Evolutionary conservation across 1,140 invertebrate species (phyloP).

Genomic region (Zaprionus tsacasi): DNA sequence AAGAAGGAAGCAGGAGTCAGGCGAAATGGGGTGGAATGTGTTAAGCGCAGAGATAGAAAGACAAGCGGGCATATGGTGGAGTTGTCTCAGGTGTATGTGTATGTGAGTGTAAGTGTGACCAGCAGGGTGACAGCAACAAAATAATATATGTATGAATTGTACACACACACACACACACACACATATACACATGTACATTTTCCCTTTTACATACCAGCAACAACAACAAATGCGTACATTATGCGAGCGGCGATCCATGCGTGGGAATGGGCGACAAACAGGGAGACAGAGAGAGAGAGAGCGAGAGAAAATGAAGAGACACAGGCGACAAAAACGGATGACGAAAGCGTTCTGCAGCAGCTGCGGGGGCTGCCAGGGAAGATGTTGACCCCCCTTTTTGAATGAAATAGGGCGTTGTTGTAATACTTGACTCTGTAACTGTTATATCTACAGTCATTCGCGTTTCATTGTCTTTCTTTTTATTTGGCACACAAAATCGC

Average conservation of each 20-base stretch:
- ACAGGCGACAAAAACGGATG: conserved; percentile 49
- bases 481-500: conserved; percentile 73
- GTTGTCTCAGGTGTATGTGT: conserved; percentile 71
- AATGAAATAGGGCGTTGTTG: conserved; percentile 57
- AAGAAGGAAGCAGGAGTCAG: conserved; percentile 15
- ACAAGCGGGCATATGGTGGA: conserved; percentile 68
- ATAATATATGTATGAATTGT: conserved; percentile 27
- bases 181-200: conserved; percentile 32
- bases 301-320: conserved; percentile 16
- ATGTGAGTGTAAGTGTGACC: conserved; percentile 31
- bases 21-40: conserved; percentile 76
- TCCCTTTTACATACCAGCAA: conserved; percentile 58
- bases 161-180: neutral
- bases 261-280: conserved; percentile 50
- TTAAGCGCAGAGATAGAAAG: conserved; percentile 54
- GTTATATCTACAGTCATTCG: conserved; percentile 46
- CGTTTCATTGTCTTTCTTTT: conserved; percentile 48
- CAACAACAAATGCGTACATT: conserved; percentile 60
- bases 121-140: conserved; percentile 69
- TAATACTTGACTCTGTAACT: conserved; percentile 43
- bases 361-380: conserved; percentile 30
- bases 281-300: conserved; percentile 6
- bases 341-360: conserved; percentile 46
- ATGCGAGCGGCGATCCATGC: conserved; percentile 52
- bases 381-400: conserved; percentile 40